A percentile compares a stretch with the other conserved stretches of the same genome.
These are phyloP conservation scores for Rhizomys pruinosus DNA, from an alignment of 2,113 vertebrate genomes.

Conservation along the genomic window DNA sequence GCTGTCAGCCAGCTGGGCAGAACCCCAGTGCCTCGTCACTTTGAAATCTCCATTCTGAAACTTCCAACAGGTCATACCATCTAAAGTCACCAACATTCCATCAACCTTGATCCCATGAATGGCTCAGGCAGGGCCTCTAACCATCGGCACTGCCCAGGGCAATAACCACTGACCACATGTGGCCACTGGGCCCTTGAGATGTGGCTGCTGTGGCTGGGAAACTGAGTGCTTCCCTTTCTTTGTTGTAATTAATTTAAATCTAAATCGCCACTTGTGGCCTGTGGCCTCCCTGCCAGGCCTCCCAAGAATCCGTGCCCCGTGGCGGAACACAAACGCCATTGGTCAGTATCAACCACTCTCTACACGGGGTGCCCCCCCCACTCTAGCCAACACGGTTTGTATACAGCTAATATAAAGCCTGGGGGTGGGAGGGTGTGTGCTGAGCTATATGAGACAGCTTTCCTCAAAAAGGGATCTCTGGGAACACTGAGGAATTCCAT, in stretches of 20 bases:
- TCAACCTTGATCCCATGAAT: rapidly evolving
- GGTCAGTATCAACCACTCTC: background rate
- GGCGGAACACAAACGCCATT: background rate
- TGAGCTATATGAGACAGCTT: rapidly evolving
- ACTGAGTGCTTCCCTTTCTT: rapidly evolving
- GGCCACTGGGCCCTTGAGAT: background rate
- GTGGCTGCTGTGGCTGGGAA: background rate
- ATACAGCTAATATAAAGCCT: no score
- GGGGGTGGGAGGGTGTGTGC: no score
- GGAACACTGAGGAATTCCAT: no score
- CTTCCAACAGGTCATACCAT: rapidly evolving
- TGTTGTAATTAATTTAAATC: background rate
- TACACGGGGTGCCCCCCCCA: rapidly evolving
- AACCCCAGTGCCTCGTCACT: background rate
- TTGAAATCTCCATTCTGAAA: background rate
- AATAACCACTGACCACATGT: background rate
- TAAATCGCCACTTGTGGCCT: background rate
- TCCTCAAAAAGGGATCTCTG: background rate
- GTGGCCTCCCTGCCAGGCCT: rapidly evolving
- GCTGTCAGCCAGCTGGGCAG: background rate
- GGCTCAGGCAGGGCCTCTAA: background rate
- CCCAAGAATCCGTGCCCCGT: rapidly evolving
- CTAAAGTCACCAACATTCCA: background rate
- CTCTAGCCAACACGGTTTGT: background rate
- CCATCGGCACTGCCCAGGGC: rapidly evolving